phyloP scores from a whole-genome alignment of 2,888 invertebrate genomes.

The Melinaea marsaeus region DNA sequence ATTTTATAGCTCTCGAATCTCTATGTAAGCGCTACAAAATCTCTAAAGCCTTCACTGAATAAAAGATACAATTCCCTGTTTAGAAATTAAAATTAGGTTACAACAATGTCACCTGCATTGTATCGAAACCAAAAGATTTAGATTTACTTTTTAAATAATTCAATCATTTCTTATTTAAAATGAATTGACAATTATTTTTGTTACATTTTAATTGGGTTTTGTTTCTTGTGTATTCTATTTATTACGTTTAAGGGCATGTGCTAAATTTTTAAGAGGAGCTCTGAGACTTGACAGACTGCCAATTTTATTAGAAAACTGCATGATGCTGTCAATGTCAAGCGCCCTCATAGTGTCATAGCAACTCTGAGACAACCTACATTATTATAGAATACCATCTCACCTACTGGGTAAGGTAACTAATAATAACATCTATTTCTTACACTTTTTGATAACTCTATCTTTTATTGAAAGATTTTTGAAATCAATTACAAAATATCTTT shows the following conservation, averaged over 20 bases:
- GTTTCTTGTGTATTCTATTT: constrained; percentile 6
- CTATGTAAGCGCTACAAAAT: constrained; percentile 8
- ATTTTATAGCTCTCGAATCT: too few relatives aligned
- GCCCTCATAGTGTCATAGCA: constrained; percentile 20
- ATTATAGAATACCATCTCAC: too few relatives aligned
- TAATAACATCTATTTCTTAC: too few relatives aligned
- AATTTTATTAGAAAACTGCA: constrained; percentile 58
- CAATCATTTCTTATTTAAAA: too few relatives aligned
- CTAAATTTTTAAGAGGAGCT: constrained; percentile 34
- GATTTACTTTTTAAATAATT: too few relatives aligned
- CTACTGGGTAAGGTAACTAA: too few relatives aligned
- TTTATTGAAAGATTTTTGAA: too few relatives aligned
- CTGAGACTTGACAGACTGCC: constrained; percentile 62
- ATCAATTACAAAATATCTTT: too few relatives aligned
- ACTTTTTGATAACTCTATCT: too few relatives aligned
- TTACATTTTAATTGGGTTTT: background rate
- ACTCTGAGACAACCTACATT: background rate
- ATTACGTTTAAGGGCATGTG: too few relatives aligned
- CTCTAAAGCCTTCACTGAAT: constrained; percentile 11
- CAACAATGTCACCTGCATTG: constrained; percentile 8
- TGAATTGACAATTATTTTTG: too few relatives aligned
- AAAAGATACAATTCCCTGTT: constrained; percentile 18
- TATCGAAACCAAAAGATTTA: constrained; percentile 1
- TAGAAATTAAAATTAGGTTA: constrained; percentile 20
- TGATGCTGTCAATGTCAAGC: constrained; percentile 64